Conservation (phyloP, 1,140 invertebrate genomes). For the Caenorhabditis inopinata region DNA sequence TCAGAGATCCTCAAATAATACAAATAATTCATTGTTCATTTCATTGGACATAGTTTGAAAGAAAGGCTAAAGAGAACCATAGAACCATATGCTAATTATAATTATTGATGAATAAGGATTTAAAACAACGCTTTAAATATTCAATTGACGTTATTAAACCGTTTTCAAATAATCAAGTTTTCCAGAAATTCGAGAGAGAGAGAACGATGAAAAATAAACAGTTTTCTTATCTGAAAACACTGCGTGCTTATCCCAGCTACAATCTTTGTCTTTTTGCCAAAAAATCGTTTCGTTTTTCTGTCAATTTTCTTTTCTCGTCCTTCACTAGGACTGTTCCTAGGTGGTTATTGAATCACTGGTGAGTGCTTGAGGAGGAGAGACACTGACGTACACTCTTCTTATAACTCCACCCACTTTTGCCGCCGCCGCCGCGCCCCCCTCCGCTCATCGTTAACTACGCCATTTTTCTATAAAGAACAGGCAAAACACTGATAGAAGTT, state of each 20-base stretch:
- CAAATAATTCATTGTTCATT: too few species aligned
- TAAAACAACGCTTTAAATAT: too few species aligned
- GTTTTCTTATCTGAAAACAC: neutral
- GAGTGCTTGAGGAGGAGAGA: neutral
- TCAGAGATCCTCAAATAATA: too few species aligned
- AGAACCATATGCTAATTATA: too few species aligned
- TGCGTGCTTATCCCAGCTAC: constrained; percentile 30
- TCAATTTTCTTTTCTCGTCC: neutral
- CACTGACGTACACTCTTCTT: neutral
- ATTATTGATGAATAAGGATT: too few species aligned
- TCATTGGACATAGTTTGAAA: too few species aligned
- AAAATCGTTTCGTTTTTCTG: constrained; percentile 14
- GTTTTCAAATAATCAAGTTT: neutral
- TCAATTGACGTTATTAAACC: too few species aligned
- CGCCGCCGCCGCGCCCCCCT: neutral
- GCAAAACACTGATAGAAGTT: neutral
- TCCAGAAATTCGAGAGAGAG: too few species aligned
- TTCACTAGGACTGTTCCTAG: neutral
- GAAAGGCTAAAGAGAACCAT: too few species aligned
- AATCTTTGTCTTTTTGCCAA: constrained; percentile 10
- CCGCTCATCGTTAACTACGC: neutral
- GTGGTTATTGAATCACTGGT: neutral
- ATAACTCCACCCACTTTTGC: neutral
- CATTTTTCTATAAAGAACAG: constrained; percentile 14
- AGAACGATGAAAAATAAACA: neutral